Evolutionary conservation across 2,113 vertebrate species (phyloP), one percentile per base, ranked within the genome.

Genomic region (Scomber scombrus): DNA sequence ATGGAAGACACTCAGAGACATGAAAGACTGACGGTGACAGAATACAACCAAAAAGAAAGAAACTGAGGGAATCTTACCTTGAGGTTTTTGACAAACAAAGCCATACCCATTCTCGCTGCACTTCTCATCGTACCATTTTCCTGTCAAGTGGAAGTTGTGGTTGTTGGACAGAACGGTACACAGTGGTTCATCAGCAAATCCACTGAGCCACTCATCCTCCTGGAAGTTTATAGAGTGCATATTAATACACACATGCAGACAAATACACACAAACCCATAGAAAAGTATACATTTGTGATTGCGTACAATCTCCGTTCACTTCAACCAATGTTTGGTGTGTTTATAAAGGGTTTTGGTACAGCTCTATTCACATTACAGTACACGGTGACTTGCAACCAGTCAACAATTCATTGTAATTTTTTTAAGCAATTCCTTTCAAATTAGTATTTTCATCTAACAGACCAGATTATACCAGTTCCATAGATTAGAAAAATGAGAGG

Each of bases 91-190:
- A 95, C 97, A 99, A 63, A 99, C 87, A 93, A 98, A 98, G 34
- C 97, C 97, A 11, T 97, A 96, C 34, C 88, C 91, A 74, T 93
- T 90, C 63, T 95, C 94, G 34, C 92, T 86, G 93, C 97, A 99
- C 78, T 93, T 94, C 89, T 97, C 96, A 65, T 97, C 96, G 75
- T 97, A 97, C 98, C 97, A 98, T 87, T 97, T 97, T 80, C 97
- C 97, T 11, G 97, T 97, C 74, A 97, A 94, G 93, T 96, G 95
- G 91, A 96, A 95, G 92, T 96, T 96, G 91, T 95, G 96, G 90
- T 95, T 96, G 95, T 95, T 97, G 77, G 97, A 97, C 78, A 98
- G 87, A 85, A 97, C 84, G 0, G 94, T 95, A 82, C 97, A 99
- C 5, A 95, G 69, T 0, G 95, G 91, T 85, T 92, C 90, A 65